A percentile compares a stretch with the other conserved stretches of the same genome.
phyloP scores from a whole-genome alignment of 2,113 vertebrate genomes.

The Oncorhynchus clarkii region DNA sequence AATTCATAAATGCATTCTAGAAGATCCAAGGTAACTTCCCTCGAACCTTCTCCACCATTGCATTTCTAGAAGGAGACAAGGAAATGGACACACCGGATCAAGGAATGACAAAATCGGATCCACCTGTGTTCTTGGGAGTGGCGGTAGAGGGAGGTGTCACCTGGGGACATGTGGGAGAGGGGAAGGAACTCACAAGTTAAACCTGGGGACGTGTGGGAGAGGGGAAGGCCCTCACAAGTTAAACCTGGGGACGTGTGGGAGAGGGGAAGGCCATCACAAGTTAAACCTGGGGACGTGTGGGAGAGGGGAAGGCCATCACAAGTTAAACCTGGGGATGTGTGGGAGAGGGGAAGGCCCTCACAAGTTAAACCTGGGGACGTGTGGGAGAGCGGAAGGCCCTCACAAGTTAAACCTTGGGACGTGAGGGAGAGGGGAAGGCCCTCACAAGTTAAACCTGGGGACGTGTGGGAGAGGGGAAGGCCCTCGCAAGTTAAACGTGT shows the following conservation, averaged over 20 bases:
- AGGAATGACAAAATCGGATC: too few species aligned
- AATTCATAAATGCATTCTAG: neutral
- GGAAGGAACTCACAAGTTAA: slow-evolving; percentile 86
- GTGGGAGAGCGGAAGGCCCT: slow-evolving; percentile 82
- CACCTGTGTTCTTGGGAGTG: too few species aligned
- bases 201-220: slow-evolving; percentile 64
- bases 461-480: slow-evolving; percentile 79
- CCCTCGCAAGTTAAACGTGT: slow-evolving; percentile 76
- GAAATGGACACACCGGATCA: too few species aligned
- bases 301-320: slow-evolving; percentile 83
- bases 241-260: slow-evolving; percentile 63
- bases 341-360: slow-evolving; percentile 85
- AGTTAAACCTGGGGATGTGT: slow-evolving; percentile 68
- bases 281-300: slow-evolving; percentile 69
- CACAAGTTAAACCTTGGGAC: slow-evolving; percentile 76
- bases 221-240: slow-evolving; percentile 88
- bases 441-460: slow-evolving; percentile 83
- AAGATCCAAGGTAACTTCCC: too few species aligned
- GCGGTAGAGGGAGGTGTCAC: slow-evolving; percentile 61
- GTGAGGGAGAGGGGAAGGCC: slow-evolving; percentile 80
- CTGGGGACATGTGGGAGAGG: slow-evolving; percentile 73
- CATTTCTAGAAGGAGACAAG: too few species aligned
- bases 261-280: slow-evolving; percentile 85
- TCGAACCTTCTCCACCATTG: too few species aligned
- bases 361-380: slow-evolving; percentile 70